A percentile compares a stretch with the other conserved stretches of the same genome.
These are phyloP conservation scores for Calliopsis andreniformis DNA, from an alignment of 1,140 invertebrate species.

Conservation along the genomic window DNA sequence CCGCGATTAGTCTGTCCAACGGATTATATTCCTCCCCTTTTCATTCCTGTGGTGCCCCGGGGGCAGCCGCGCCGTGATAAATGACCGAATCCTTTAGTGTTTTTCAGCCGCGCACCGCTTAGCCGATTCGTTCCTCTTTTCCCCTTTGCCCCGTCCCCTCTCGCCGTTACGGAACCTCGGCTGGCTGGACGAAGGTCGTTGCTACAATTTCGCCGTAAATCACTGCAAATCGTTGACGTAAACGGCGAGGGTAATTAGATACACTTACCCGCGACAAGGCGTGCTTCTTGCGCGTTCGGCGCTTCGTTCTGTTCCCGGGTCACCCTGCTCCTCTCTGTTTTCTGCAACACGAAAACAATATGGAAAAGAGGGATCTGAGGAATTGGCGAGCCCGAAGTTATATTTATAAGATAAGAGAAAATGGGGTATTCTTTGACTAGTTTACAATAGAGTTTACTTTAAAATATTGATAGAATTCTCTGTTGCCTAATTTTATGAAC, in stretches of 20 bases:
- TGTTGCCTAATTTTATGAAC: too few relatives aligned
- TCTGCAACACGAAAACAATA: slow-evolving; percentile 52
- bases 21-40: slow-evolving; percentile 78
- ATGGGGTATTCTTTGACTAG: too few relatives aligned
- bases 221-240: slow-evolving; percentile 80
- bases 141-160: slow-evolving; percentile 18
- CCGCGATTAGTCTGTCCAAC: slow-evolving; percentile 78
- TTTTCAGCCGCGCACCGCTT: slow-evolving; percentile 71
- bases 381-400: too few relatives aligned
- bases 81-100: slow-evolving; percentile 80
- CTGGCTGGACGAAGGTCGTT: slow-evolving; percentile 75
- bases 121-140: slow-evolving; percentile 45
- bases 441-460: too few relatives aligned
- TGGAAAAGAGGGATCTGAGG: background rate
- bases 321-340: slow-evolving; percentile 47
- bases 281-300: slow-evolving; percentile 66
- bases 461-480: too few relatives aligned
- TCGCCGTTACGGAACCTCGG: slow-evolving; percentile 52
- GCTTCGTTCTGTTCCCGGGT: slow-evolving; percentile 22
- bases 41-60: slow-evolving; percentile 69
- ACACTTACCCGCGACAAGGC: slow-evolving; percentile 74
- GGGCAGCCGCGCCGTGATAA: slow-evolving; percentile 77
- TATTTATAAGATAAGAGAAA: too few relatives aligned
- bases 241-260: slow-evolving; percentile 80
- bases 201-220: slow-evolving; percentile 81